Evolutionary conservation across 35 echinoderm and acorn worm genomes (phyloP).

Genomic region (Eucidaris tribuloides): DNA sequence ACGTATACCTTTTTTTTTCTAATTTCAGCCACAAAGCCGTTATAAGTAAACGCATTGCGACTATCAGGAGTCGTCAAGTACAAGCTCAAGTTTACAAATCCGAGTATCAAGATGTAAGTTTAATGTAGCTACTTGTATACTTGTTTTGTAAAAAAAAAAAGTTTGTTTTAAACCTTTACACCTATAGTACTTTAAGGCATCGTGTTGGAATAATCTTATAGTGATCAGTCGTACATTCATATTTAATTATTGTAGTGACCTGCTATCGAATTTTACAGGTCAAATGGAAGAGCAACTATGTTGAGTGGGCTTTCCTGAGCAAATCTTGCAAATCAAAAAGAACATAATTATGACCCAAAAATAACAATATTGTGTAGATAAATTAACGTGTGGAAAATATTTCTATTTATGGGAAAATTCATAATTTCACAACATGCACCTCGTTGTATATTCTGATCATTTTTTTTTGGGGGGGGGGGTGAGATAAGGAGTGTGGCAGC

Average conservation of each 20-base stretch:
- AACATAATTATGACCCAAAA: too few relatives aligned
- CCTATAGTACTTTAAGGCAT: neutral
- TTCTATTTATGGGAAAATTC: too few relatives aligned
- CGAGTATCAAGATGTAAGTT: conserved; percentile 69
- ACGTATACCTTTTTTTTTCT: too few relatives aligned
- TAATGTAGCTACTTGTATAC: neutral
- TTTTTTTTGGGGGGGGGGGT: too few relatives aligned
- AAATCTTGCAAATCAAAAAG: too few relatives aligned
- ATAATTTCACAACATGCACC: too few relatives aligned
- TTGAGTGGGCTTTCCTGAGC: too few relatives aligned
- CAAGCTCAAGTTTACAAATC: conserved; percentile 43
- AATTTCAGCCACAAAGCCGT: neutral
- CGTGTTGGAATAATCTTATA: neutral
- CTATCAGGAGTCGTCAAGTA: conserved; percentile 47
- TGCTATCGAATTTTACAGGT: neutral
- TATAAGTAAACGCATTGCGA: conserved; percentile 37
- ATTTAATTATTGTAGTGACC: neutral
- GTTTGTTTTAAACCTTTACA: neutral
- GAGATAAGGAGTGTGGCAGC: too few relatives aligned
- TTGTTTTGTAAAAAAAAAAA: neutral
- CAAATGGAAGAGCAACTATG: neutral
- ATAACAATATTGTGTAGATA: too few relatives aligned
- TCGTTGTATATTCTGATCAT: too few relatives aligned
- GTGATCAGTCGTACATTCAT: neutral
- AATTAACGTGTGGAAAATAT: too few relatives aligned